Evolutionary conservation across 1,140 invertebrate genomes (phyloP), one percentile per base, ranked within the genome.

Genomic region (Ladona fulva): DNA sequence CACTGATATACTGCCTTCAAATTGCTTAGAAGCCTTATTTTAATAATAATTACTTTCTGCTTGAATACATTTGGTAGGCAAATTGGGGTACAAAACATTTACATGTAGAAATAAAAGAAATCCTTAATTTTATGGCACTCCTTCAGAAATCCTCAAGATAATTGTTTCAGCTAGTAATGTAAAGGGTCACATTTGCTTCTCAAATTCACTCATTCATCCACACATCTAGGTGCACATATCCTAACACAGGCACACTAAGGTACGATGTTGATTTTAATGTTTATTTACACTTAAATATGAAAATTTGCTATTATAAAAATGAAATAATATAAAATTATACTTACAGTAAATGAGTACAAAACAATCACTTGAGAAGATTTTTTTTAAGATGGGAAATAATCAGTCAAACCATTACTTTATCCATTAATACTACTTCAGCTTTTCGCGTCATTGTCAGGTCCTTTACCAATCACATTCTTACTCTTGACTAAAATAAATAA

Each of bases 231-330:
- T 37, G 29, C 29, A 37, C 29, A 37, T 37, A 37, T 22, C 12
- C 52, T 66, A 37, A 37, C 12, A 22, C 52, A 66, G 14, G 3
- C 52, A 66, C 52, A 66, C 1, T 19, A 19, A 16, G 52, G 52
- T 66, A 19, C 14, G 14, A 66, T 22, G n/a, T 66, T 12, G n/a
- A 66, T 66, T 22, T 66, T 22, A 66, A 19, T 22, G 5, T 16
- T 66, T 66, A 66, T 66, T 66, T 66, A 66, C 52, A 66, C 52
- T 66, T 66, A 66, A 66, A 66, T 66, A 66, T 16, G 52, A 66
- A 66, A 66, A 66, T 12, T 66, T 66, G 10, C 52, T 66, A 66
- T 6, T 66, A 66, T 66, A 16, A 66, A 66, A 66, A 66, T 1
- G 1, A 66, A 66, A 66, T 3, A 6, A 22, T 66, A 66, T 66